A percentile compares a stretch with the other conserved stretches of the same genome.
Evolutionary conservation across 2,797 vertebrate genomes (phyloP).

Genomic region (Sebastes trivittatus): DNA sequence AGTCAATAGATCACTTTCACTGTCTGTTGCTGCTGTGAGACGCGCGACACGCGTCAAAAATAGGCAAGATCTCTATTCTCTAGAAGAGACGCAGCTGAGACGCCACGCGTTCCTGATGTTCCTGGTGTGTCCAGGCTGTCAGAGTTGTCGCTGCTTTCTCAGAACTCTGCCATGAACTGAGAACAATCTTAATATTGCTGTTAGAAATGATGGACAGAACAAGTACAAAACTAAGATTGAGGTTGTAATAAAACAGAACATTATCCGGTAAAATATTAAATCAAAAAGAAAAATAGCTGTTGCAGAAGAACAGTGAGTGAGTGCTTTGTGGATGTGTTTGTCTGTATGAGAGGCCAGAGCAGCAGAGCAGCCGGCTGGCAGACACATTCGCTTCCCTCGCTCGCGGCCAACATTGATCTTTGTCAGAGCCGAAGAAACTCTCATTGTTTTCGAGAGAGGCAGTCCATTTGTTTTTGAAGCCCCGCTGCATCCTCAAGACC

Average conservation of each 20-base stretch:
- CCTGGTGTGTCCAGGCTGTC: no score
- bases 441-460: constrained; percentile 59
- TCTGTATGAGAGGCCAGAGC: constrained; percentile 15
- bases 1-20: no score
- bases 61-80: no score
- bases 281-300: neutral
- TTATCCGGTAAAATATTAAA: neutral
- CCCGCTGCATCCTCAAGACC: constrained; percentile 41
- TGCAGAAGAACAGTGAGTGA: constrained; percentile 7
- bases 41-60: no score
- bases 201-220: neutral
- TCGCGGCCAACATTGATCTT: constrained; percentile 67
- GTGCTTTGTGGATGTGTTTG: constrained; percentile 34
- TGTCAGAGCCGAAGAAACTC: constrained; percentile 55
- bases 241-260: neutral
- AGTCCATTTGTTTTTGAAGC: constrained; percentile 65
- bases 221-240: neutral
- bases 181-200: neutral
- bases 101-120: no score
- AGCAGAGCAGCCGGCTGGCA: constrained; percentile 14
- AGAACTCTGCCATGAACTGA: neutral
- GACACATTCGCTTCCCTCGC: constrained; percentile 29
- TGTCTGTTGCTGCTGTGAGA: no score
- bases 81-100: no score
- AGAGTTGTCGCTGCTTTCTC: neutral